Percentiles rank a stretch among this genome's conserved stretches.
Conservation (phyloP, 1,140 invertebrate genomes). For the Aporrectodea caliginosa region DNA sequence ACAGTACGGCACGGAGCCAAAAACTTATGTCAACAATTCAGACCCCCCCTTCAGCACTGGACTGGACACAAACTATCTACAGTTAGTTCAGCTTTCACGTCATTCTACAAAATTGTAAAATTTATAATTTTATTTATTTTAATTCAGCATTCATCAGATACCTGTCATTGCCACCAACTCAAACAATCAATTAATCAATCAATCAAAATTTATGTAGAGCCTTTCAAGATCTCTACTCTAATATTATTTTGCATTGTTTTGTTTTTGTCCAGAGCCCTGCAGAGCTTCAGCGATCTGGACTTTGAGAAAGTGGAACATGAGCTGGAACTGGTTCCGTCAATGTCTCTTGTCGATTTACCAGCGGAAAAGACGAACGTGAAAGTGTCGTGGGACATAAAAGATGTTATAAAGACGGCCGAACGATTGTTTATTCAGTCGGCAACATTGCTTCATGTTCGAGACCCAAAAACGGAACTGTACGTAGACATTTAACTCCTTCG, state of each 20-base stretch:
- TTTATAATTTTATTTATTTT: too few relatives aligned
- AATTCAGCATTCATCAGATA: too few relatives aligned
- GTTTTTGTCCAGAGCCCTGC: background rate
- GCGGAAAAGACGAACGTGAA: background rate
- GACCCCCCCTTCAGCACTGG: constrained; percentile 39
- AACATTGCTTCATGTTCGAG: background rate
- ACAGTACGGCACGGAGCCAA: constrained; percentile 41
- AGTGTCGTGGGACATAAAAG: constrained; percentile 4
- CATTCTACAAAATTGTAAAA: too few relatives aligned
- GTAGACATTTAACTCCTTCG: too few relatives aligned
- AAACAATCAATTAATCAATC: too few relatives aligned
- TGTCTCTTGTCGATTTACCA: constrained; percentile 36
- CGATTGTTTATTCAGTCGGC: background rate
- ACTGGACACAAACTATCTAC: constrained; percentile 50
- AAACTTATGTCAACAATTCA: constrained; percentile 36
- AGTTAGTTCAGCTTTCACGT: constrained; percentile 49
- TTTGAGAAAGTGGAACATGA: constrained; percentile 37
- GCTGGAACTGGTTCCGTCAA: constrained; percentile 46
- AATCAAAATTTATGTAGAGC: too few relatives aligned
- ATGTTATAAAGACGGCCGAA: background rate
- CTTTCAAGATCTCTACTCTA: background rate
- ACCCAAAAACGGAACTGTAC: background rate
- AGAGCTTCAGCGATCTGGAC: constrained; percentile 27
- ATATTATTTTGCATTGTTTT: background rate
- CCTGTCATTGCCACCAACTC: too few relatives aligned